A percentile compares a stretch with the other conserved stretches of the same genome.
These are phyloP conservation scores for Diprion similis DNA, from an alignment of 1,140 invertebrate genomes.

Conservation along the genomic window DNA sequence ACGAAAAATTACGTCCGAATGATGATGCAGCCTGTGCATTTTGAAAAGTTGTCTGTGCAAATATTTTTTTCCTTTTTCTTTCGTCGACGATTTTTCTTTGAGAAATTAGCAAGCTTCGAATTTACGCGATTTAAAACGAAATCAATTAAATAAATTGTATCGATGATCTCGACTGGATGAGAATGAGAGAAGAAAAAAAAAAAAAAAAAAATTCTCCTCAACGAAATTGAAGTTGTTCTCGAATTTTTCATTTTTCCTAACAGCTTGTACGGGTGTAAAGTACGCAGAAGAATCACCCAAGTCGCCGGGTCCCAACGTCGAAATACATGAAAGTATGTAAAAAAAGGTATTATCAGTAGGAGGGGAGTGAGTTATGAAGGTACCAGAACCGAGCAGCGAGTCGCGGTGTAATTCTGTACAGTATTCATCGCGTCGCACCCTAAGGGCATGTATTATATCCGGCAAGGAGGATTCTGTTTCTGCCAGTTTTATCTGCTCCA, in stretches of 20 bases:
- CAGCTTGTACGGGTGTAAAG: too few relatives aligned
- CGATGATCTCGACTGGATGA: too few relatives aligned
- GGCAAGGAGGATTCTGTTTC: not conserved
- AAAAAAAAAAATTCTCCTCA: too few relatives aligned
- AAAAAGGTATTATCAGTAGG: not conserved
- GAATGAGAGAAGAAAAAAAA: too few relatives aligned
- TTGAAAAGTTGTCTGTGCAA: not conserved
- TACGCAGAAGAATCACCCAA: too few relatives aligned
- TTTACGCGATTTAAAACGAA: too few relatives aligned
- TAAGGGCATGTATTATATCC: not conserved
- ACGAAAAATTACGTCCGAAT: not conserved
- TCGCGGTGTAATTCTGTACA: not conserved
- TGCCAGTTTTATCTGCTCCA: constrained; percentile 21
- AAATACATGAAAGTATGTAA: not conserved
- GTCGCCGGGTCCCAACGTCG: not conserved
- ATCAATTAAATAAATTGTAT: too few relatives aligned
- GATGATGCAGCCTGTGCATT: not conserved
- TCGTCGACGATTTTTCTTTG: too few relatives aligned
- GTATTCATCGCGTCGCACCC: not conserved
- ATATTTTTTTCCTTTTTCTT: too few relatives aligned
- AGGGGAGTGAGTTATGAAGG: not conserved
- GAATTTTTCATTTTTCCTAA: too few relatives aligned
- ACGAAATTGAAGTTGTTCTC: too few relatives aligned
- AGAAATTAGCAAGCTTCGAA: too few relatives aligned
- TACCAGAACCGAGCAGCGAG: not conserved